Evolutionary conservation across 2,888 invertebrate genomes (phyloP), one percentile per base, ranked within the genome.

Genomic region (Digitonthophagus gazella): DNA sequence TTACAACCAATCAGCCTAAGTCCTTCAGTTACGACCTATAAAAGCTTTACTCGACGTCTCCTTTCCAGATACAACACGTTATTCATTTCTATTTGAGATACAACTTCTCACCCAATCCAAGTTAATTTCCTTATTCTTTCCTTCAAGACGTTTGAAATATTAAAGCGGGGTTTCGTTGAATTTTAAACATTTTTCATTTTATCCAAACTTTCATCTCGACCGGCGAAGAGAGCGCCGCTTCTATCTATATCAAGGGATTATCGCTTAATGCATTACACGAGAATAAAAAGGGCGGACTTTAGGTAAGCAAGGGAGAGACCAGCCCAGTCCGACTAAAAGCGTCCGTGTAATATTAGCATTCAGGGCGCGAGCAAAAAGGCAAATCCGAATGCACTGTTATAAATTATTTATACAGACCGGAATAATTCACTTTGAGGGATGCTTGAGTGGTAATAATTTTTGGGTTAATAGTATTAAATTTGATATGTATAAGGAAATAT

Each of bases 371-470:
- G n/a, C 61, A 61, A 61, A 61, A 61, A 61, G 61, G 61, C 61
- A 61, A 61, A 65, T 54, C 18, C 55, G 18, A 65, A 65, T 65
- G 44, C 65, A 65, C 65, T 55, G 54, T n/a, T 14, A 65, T 65
- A 65, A 65, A 65, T 65, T 55, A 65, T 65, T 65, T 65, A 65
- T 65, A 16, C 55, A 1, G 55, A 19, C n/a, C 65, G 18, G 55
- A 65, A 65, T 65, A 65, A 65, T 65, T 65, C 65, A 65, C 54
- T 65, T 65, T 54, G n/a, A 54, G 15, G 61, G 61, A 61, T 20
- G 65, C 55, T 16, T 18, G 55, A 65, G 19, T 18, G 54, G 55
- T 16, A 65, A 65, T 65, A 55, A n/a, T 65, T 55, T 65, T 54
- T 11, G 55, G 65, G 19, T 55, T 65, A 65, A 65, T 65, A 6